phyloP scores from a whole-genome alignment of 2,797 vertebrate species.

The Geotria australis region DNA sequence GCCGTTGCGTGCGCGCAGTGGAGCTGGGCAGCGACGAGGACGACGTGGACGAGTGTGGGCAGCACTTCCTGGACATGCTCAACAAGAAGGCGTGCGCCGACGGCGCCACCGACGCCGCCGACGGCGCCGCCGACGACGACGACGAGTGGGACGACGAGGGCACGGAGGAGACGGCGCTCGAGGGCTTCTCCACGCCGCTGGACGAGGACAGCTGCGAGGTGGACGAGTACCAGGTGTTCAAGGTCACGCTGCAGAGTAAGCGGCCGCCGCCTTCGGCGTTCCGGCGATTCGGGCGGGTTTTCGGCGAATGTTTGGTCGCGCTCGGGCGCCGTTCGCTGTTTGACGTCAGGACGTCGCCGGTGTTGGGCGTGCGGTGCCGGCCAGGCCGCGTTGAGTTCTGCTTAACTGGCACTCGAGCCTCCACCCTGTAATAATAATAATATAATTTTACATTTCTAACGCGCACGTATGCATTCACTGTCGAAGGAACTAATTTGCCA shows the following conservation, averaged over 20 bases:
- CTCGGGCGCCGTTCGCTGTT: too few species aligned
- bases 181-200: slow-evolving; percentile 65
- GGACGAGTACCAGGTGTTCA: slow-evolving; percentile 81
- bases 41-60: slow-evolving; percentile 22
- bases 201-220: slow-evolving; percentile 51
- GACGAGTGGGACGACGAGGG: slow-evolving; percentile 74
- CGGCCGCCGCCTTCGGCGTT: neutral
- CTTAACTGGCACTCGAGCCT: too few species aligned
- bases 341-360: too few species aligned
- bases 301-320: neutral
- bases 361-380: too few species aligned
- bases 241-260: slow-evolving; percentile 47
- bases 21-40: slow-evolving; percentile 87
- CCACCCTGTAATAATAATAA: too few species aligned
- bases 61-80: slow-evolving; percentile 12
- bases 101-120: slow-evolving; percentile 10
- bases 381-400: too few species aligned
- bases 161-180: slow-evolving; percentile 58
- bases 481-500: too few species aligned
- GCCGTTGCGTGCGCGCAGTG: slow-evolving; percentile 15
- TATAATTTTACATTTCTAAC: too few species aligned
- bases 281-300: neutral
- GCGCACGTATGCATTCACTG: too few species aligned
- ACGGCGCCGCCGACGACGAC: slow-evolving; percentile 32
- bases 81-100: slow-evolving; percentile 9